Percentiles rank a stretch among this genome's conserved stretches.
phyloP scores from a whole-genome alignment of 2,888 invertebrate genomes.

The Catocala nupta region DNA sequence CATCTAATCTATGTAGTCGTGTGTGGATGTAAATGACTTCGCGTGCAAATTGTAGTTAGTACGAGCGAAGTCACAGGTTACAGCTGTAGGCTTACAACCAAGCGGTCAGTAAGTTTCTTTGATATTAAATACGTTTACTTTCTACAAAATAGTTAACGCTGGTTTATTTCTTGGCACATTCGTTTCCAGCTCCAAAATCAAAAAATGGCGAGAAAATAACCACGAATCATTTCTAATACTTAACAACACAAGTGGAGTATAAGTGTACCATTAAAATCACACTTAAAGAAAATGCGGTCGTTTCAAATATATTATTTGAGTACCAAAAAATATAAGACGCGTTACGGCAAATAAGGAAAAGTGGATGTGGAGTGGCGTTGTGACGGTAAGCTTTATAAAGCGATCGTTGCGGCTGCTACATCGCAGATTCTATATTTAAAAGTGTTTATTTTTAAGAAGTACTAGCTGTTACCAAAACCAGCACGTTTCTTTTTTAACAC shows the following conservation, averaged over 20 bases:
- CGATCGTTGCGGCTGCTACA: constrained; percentile 28
- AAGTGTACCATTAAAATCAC: constrained; percentile 18
- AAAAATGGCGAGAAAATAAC: no score
- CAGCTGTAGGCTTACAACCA: no score
- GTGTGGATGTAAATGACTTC: no score
- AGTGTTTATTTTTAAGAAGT: neutral
- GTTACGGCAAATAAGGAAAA: constrained; percentile 27
- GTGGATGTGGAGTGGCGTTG: constrained; percentile 15
- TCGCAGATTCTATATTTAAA: neutral
- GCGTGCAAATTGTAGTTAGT: no score
- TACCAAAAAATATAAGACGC: constrained; percentile 31
- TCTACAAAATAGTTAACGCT: no score
- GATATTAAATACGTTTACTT: no score
- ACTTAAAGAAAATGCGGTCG: constrained; percentile 19
- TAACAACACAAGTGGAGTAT: neutral
- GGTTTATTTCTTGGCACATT: neutral
- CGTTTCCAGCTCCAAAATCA: neutral
- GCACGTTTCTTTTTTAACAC: no score
- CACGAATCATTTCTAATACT: no score
- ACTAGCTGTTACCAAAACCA: neutral
- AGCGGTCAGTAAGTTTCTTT: no score
- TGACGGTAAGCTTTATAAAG: constrained; percentile 12
- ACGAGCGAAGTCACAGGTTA: no score
- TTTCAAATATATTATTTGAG: constrained; percentile 24
- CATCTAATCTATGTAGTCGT: no score